Base-by-base conservation (phyloP, 2,888 invertebrate species). In the Autographa gamma region DNA sequence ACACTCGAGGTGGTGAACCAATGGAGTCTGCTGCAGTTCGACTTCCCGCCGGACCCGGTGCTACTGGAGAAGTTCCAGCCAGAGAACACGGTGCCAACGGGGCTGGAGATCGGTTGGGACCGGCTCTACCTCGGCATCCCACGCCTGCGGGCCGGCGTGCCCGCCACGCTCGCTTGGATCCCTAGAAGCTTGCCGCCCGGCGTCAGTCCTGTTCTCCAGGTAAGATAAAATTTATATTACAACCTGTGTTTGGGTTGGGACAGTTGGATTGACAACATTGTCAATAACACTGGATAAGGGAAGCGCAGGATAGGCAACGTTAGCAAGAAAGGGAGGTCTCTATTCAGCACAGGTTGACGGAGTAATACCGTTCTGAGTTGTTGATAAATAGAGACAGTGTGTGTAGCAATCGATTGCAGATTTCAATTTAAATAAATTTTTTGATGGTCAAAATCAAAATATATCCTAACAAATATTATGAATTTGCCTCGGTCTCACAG, bases 101-200 rank as follows among this genome's bases (percentile, higher is more conserved):
- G 98, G 1, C 88, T 98, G 73, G 98, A 97, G 85, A 94, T 98
- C 41, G 96, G 96, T 2, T 96, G 96, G 92, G 97, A 98, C 84
- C 95, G 97, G 74, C 93, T 98, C 34, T 98, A 98, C 88, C 74
- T 98, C n/a, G 97, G 97, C 0, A 97, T 97, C 14, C 98, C 98
- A 0, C 95, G 98, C 69, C 91, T 98, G 38, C 96, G 97, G 70
- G 96, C 96, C 0, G 98, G 98, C 6, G 97, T 98, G 0, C 97
- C 98, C 0, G 97, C 98, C 0, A 97, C 98, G 0, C 86, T 98
- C 8, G 97, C 96, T 16, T 96, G 96, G 91, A 96, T 98, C 9
- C 96, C 98, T 0, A 95, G 97, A 62, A 96, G 96, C 72, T 89
- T 96, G 48, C 96, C 97, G 0, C 92, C 96, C 0, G 97, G 97